Evolutionary conservation across 2,113 vertebrate genomes (phyloP), one percentile per base, ranked within the genome.

Genomic region (Vireo altiloquus): DNA sequence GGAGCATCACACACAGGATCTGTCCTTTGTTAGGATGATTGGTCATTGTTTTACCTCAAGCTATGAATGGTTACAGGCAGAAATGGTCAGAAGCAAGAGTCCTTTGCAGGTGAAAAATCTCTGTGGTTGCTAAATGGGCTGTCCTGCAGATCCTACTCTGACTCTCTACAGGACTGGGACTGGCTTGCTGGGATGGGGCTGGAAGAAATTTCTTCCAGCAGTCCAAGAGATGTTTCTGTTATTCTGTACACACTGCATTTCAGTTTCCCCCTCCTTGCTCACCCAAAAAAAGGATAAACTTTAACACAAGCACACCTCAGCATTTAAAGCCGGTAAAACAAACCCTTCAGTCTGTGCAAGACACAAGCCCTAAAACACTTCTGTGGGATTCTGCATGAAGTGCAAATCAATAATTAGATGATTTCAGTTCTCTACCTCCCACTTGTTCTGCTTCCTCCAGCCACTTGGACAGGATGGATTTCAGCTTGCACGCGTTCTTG

Each of bases 401-500:
- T 35, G 64, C 23, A 93, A 66, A 64, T 27, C 37, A 52, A 3
- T 42, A 80, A 27, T 74, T 54, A 76, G 28, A 68, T 23, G n/a
- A 44, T 89, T 74, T 71, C 24, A 84, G 1, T 44, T 56, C 44
- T 94, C 95, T 98, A 99, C 99, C 99, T 97, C 99, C 99, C 20
- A 99, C 99, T 98, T 99, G 99, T 91, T 99, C 99, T 2, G 99
- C 99, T 93, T 99, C 99, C 63, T 99, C 99, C 92, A 99, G 97
- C 99, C 99, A 99, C 95, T 99, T 99, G 46, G 99, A 98, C 92
- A 99, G 97, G 87, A 99, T 99, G 14, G 98, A 98, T 97, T 99
- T 99, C 75, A 99, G 98, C 89, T 99, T 99, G 97, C 99, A 99
- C 1, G 99, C 99, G 0, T 99, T 99, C 97, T 99, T 99, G 94